Evolutionary conservation across 2,797 vertebrate genomes (phyloP), one percentile per base, ranked within the genome.

Genomic region (Microctenopoma stevenorrisi): DNA sequence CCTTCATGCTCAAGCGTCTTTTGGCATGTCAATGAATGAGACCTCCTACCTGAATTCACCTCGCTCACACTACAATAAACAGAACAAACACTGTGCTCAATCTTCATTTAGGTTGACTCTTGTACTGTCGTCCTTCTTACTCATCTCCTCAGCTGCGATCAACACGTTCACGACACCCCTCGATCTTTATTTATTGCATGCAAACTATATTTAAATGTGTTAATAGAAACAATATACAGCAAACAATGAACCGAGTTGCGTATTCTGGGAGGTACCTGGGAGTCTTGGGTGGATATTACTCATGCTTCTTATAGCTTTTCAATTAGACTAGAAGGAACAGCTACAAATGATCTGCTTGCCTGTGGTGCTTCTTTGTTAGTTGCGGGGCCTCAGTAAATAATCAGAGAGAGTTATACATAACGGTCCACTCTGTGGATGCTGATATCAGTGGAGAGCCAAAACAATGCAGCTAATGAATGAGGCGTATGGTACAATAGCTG

Each of bases 381-480:
- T 6, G 25, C 49, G 69, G 15, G 51, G 53, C 38, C 47, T 55
- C 58, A 50, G 61, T 78, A 85, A 90, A 86, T 81, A 82, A 86
- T 85, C 76, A 78, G 59, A 65, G 57, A 65, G 70, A 85, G 71
- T 72, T 78, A 55, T 49, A 43, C 38, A 70, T 79, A 79, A 84
- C 76, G 70, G 56, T 74, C 68, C 71, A 64, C 66, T 85, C 52
- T 55, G 48, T 48, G 66, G 66, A 74, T 64, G 74, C 65, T 70
- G 71, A 86, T 87, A 72, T 28, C 77, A 78, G 72, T 68, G 56
- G 76, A 72, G 72, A 77, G 49, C 37, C 47, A 67, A 81, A 86
- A 82, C 76, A 87, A 70, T 76, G 71, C 58, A n/a, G 76, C 68
- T 81, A 86, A 88, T 83, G 70, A 85, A 83, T 76, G 66, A 72